Percentiles rank a stretch among this genome's conserved stretches.
These are phyloP conservation scores for Gobio gobio DNA, from an alignment of 2,113 vertebrate species.

Conservation along the genomic window DNA sequence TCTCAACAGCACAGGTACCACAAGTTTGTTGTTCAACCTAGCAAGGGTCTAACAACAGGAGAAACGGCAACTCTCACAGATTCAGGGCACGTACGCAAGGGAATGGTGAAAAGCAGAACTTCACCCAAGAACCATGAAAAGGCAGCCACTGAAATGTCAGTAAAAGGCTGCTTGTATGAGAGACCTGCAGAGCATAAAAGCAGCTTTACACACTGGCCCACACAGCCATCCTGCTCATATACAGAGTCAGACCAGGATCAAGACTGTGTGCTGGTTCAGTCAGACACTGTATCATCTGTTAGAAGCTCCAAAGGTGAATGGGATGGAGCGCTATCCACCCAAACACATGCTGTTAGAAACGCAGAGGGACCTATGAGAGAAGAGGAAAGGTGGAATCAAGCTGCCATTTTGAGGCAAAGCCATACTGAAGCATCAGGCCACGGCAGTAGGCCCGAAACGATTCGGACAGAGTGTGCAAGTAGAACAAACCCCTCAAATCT, in stretches of 20 bases:
- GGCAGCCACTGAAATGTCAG: not conserved
- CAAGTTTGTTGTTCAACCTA: slow-evolving; percentile 25
- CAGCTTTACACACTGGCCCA: slow-evolving; percentile 65
- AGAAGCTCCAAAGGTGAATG: slow-evolving; percentile 6
- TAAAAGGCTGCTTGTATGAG: slow-evolving; percentile 64
- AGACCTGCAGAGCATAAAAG: slow-evolving; percentile 63
- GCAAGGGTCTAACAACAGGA: slow-evolving; percentile 1
- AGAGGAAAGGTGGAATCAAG: slow-evolving; percentile 55
- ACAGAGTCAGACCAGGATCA: slow-evolving; percentile 53
- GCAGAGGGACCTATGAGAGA: slow-evolving; percentile 2
- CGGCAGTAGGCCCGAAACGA: slow-evolving; percentile 25
- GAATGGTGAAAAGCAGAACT: slow-evolving; percentile 49
- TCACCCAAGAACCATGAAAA: slow-evolving; percentile 44
- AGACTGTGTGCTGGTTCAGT: slow-evolving; percentile 62
- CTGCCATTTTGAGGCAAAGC: slow-evolving; percentile 44
- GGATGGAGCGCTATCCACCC: not conserved
- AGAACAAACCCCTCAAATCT: slow-evolving; percentile 24
- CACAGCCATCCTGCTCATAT: slow-evolving; percentile 61
- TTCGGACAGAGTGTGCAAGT: slow-evolving; percentile 21
- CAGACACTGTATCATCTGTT: slow-evolving; percentile 34
- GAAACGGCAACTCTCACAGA: slow-evolving; percentile 1
- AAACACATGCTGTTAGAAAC: not conserved
- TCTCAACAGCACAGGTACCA: slow-evolving; percentile 31
- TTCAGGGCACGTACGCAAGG: slow-evolving; percentile 34
- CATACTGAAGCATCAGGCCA: slow-evolving; percentile 50